A percentile compares a stretch with the other conserved stretches of the same genome.
Evolutionary conservation across 2,797 vertebrate species (phyloP).

Genomic region (Eidolon dupreanum): DNA sequence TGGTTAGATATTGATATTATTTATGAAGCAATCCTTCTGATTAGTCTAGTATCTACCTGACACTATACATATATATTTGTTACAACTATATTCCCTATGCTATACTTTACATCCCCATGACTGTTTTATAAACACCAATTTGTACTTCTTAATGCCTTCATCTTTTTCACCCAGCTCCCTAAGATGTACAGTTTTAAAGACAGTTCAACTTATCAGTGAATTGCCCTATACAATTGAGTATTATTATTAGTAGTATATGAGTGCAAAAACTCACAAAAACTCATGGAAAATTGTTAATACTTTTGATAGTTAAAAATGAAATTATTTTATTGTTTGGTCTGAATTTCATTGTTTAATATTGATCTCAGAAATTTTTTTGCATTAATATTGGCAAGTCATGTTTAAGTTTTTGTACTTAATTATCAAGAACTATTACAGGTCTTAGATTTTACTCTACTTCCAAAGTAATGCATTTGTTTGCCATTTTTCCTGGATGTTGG

Average conservation of each 20-base stretch:
- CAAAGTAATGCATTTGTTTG: not conserved
- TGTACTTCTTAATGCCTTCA: too few relatives aligned
- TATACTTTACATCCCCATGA: too few relatives aligned
- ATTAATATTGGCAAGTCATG: not conserved
- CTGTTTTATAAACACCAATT: too few relatives aligned
- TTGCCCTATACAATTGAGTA: not conserved
- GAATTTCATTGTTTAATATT: not conserved
- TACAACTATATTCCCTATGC: too few relatives aligned
- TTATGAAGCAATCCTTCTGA: too few relatives aligned
- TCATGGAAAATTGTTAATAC: not conserved
- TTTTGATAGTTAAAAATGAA: not conserved
- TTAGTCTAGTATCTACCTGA: too few relatives aligned
- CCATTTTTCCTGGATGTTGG: not conserved
- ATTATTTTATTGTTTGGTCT: not conserved
- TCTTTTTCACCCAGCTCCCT: too few relatives aligned
- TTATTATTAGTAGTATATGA: not conserved
- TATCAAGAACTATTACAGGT: not conserved
- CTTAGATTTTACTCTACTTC: not conserved
- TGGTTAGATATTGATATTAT: too few relatives aligned
- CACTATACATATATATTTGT: too few relatives aligned
- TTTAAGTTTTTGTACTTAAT: not conserved
- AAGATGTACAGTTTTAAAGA: not conserved
- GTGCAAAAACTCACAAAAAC: not conserved
- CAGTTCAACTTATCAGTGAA: not conserved
- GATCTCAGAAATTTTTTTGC: not conserved